These are phyloP conservation scores for Meiosimyza platycephala DNA, from an alignment of 2,888 invertebrate genomes.

Conservation along the genomic window DNA sequence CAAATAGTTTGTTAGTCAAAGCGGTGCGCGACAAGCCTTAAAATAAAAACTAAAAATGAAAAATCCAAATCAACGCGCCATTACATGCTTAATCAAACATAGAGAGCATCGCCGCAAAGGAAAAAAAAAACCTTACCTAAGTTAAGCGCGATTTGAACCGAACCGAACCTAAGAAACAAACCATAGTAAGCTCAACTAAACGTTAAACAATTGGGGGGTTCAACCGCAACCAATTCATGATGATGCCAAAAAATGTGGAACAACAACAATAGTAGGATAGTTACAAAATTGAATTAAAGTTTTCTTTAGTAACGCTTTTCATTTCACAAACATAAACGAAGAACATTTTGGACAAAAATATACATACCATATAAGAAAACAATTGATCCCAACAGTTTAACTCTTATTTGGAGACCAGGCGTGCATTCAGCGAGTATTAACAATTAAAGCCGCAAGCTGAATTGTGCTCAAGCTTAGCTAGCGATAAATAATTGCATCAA, in stretches of 20 bases:
- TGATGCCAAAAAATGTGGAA: conserved; percentile 27
- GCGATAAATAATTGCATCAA: conserved; percentile 17
- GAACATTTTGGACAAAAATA: not conserved
- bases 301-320: conserved; percentile 22
- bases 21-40: conserved; percentile 23
- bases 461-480: not conserved
- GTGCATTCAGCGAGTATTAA: not conserved
- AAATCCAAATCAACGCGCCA: conserved; percentile 18
- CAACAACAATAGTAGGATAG: not conserved
- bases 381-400: not conserved
- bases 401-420: not conserved
- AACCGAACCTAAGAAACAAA: conserved; percentile 2
- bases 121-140: not conserved
- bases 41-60: conserved; percentile 10
- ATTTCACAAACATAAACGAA: not conserved
- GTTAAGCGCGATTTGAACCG: not conserved
- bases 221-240: conserved; percentile 42
- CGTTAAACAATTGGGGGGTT: conserved; percentile 46
- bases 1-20: conserved; percentile 5
- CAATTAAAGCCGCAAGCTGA: too few relatives aligned
- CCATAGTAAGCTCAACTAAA: conserved; percentile 29
- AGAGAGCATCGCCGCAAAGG: conserved; percentile 24
- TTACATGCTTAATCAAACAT: conserved; percentile 30
- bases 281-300: conserved; percentile 24
- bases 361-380: not conserved